These are phyloP conservation scores for Gouania willdenowi DNA, from an alignment of 2,797 vertebrate species.

Conservation along the genomic window DNA sequence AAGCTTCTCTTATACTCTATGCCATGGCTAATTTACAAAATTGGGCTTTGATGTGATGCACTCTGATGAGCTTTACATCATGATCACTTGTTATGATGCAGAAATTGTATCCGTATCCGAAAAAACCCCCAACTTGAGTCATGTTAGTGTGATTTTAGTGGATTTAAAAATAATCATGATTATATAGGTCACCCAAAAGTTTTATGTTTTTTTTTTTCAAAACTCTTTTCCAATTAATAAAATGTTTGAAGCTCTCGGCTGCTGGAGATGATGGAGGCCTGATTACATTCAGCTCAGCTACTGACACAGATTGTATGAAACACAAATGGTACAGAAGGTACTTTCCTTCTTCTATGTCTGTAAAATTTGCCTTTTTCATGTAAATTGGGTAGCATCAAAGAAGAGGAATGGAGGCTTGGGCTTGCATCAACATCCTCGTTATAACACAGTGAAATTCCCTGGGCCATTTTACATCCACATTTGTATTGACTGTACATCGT, in stretches of 20 bases:
- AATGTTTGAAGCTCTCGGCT: not conserved
- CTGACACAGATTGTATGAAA: not conserved
- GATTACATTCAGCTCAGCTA: not conserved
- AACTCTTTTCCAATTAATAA: not conserved
- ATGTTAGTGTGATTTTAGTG: too few species aligned
- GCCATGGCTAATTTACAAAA: too few species aligned
- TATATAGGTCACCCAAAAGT: not conserved
- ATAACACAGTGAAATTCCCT: not conserved
- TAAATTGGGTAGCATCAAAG: slow-evolving; percentile 1
- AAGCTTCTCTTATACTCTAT: too few species aligned
- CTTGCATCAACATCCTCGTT: not conserved
- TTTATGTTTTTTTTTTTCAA: not conserved
- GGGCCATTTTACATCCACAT: not conserved
- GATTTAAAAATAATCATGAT: not conserved
- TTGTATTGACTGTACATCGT: not conserved
- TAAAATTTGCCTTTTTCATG: slow-evolving; percentile 1
- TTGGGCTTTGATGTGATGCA: slow-evolving; percentile 22
- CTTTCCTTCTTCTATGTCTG: not conserved
- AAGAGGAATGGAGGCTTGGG: not conserved
- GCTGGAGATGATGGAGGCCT: not conserved
- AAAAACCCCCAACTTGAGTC: slow-evolving; percentile 14
- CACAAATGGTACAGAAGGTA: not conserved
- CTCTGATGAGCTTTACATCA: slow-evolving; percentile 26
- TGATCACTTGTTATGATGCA: slow-evolving; percentile 6
- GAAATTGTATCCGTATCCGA: slow-evolving; percentile 23